phyloP scores from a whole-genome alignment of 2,797 vertebrate species.

The Pantherophis vulpinus region DNA sequence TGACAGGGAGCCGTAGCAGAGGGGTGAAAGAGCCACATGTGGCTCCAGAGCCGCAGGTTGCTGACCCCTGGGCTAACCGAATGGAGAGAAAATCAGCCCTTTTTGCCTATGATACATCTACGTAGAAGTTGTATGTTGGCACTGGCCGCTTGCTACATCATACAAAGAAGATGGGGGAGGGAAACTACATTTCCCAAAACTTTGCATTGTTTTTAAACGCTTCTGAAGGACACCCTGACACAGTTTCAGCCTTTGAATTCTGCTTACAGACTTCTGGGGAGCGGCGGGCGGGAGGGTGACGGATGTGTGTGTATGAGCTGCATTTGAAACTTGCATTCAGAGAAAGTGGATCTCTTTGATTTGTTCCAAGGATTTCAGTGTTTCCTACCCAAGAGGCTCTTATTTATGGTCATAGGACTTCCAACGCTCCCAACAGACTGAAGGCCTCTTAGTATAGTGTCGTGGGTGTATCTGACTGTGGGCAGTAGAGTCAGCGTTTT shows the following conservation, averaged over 20 bases:
- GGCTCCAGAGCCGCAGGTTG: too few species aligned
- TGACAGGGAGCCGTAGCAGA: too few species aligned
- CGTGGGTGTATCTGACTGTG: slow-evolving; percentile 48
- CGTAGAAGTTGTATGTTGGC: neutral
- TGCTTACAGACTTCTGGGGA: neutral
- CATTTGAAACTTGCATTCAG: slow-evolving; percentile 41
- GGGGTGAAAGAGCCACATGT: too few species aligned
- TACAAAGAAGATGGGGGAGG: neutral
- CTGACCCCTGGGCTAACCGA: neutral
- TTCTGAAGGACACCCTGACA: too few species aligned
- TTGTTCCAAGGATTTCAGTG: slow-evolving; percentile 47
- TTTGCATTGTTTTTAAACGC: neutral
- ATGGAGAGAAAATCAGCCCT: neutral
- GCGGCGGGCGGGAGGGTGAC: accelerated
- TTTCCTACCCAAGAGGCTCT: slow-evolving; percentile 57
- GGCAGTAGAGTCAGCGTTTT: slow-evolving; percentile 63
- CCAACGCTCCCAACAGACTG: slow-evolving; percentile 58
- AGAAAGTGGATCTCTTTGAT: slow-evolving; percentile 48
- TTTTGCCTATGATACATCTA: neutral
- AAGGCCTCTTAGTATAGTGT: slow-evolving; percentile 56
- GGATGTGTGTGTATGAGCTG: too few species aligned
- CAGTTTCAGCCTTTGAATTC: neutral
- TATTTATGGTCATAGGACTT: slow-evolving; percentile 54
- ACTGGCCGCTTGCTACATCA: too few species aligned
- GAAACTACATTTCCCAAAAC: neutral